Evolutionary conservation across 2,797 vertebrate genomes (phyloP), one percentile per base, ranked within the genome.

Genomic region (Ptychadena robeensis): DNA sequence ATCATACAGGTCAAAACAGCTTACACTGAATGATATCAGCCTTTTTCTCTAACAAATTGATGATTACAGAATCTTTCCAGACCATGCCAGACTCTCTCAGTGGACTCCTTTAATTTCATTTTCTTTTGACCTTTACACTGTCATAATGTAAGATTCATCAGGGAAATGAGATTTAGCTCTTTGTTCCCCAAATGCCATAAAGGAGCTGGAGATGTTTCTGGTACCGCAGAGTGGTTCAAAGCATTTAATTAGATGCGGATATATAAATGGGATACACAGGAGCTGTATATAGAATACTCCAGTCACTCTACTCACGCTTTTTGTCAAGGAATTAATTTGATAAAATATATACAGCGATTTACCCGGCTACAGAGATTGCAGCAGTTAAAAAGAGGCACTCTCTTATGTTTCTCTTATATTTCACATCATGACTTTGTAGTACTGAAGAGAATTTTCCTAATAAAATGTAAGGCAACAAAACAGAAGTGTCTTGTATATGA

Each of bases 131-230:
- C 83, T 85, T 85, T 85, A 70, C 53, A 75, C 83, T 68, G 72
- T 65, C 72, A 76, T 85, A 85, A 85, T 85, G 38, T 85, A 81
- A 76, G 72, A 85, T 85, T 80, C 83, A 75, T 85, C 65, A 80
- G 78, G 78, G 78, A 85, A 85, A 80, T 80, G 77, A 75, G 40
- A 75, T 85, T 65, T 80, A 68, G 78, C 38, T 70, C 72, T 85
- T 69, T 81, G 83, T 71, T 81, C 71, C 31, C 28, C 65, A 85
- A 48, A 79, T 68, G 68, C 70, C 14, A 59, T 84, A 66, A 34
- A 69, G 44, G 65, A 28, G 65, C 31, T 80, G 30, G 35, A 74
- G 64, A 65, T 40, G 37, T 22, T 38, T 63, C 38, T 64, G 27
- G 61, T 59, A 44, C 68, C 4, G 53, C 71, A 65, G 3, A 35